Conservation (phyloP, 2,888 invertebrate species). For the Oscheius sp. region DNA sequence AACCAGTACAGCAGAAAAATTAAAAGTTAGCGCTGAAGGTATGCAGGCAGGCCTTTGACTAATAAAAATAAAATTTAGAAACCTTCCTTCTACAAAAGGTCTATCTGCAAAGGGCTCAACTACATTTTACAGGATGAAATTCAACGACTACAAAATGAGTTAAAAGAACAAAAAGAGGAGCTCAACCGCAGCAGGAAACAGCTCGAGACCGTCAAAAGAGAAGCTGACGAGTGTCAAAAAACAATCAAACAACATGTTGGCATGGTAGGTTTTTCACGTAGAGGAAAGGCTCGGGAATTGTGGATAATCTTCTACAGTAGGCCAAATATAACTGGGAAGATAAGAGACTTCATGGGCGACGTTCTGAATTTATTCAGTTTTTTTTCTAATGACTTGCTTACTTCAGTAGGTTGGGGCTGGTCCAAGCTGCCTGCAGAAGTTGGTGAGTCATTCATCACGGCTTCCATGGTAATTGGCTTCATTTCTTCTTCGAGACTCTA, state of each 20-base stretch:
- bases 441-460: background rate
- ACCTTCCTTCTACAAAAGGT: too few species aligned
- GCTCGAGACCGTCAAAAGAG: background rate
- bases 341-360: too few species aligned
- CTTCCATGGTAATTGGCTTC: background rate
- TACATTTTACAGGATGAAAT: too few species aligned
- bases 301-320: conserved; percentile 12
- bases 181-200: background rate
- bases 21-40: conserved; percentile 3
- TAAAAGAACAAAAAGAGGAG: background rate
- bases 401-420: background rate
- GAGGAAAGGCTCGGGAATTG: background rate
- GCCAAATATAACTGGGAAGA: conserved; percentile 16
- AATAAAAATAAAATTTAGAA: background rate
- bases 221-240: conserved; percentile 15
- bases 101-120: too few species aligned
- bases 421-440: background rate
- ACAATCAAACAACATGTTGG: conserved; percentile 28
- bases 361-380: background rate
- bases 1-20: background rate
- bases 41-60: background rate
- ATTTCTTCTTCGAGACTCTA: background rate
- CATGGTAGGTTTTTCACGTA: background rate
- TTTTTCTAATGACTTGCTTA: background rate
- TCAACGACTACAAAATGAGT: background rate